A percentile compares a stretch with the other conserved stretches of the same genome.
Evolutionary conservation across 2,113 vertebrate species (phyloP).

Genomic region (Platichthys stellatus): DNA sequence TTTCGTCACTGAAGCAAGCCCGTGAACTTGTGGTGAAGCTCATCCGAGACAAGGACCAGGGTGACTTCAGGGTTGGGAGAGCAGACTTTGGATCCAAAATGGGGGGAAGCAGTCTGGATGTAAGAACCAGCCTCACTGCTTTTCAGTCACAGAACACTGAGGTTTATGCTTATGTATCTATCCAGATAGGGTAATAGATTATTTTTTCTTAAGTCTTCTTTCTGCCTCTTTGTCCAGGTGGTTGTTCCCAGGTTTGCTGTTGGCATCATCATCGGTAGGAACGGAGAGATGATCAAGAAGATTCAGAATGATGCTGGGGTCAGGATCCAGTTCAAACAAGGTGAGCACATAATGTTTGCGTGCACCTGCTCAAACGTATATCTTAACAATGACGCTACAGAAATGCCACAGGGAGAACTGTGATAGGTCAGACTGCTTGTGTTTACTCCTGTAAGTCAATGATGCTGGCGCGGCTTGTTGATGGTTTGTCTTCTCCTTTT

Average conservation of each 20-base stretch:
- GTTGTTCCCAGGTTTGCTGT: constrained; percentile 97
- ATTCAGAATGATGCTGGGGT: constrained; percentile 98
- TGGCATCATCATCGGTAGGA: constrained; percentile 98
- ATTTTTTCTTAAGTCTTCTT: neutral
- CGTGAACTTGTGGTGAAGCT: constrained; percentile 97
- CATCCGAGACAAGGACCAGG: constrained; percentile 97
- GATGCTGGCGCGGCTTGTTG: neutral
- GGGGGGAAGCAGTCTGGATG: constrained; percentile 94
- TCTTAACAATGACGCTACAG: neutral
- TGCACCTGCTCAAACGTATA: neutral
- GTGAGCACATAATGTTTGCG: constrained; percentile 70
- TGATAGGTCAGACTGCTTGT: no score
- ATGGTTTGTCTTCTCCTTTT: neutral
- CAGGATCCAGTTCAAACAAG: constrained; percentile 99
- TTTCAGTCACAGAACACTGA: neutral
- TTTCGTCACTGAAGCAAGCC: constrained; percentile 87
- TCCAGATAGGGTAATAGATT: neutral
- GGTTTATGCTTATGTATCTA: neutral
- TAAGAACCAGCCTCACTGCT: constrained; percentile 63
- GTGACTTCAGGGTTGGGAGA: constrained; percentile 90
- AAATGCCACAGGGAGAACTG: neutral
- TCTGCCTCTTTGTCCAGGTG: constrained; percentile 80
- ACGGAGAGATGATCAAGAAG: constrained; percentile 99
- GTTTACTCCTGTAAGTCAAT: neutral
- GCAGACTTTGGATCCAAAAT: constrained; percentile 91